phyloP scores from a whole-genome alignment of 2,888 invertebrate genomes.

The Microplitis deprimator region DNA sequence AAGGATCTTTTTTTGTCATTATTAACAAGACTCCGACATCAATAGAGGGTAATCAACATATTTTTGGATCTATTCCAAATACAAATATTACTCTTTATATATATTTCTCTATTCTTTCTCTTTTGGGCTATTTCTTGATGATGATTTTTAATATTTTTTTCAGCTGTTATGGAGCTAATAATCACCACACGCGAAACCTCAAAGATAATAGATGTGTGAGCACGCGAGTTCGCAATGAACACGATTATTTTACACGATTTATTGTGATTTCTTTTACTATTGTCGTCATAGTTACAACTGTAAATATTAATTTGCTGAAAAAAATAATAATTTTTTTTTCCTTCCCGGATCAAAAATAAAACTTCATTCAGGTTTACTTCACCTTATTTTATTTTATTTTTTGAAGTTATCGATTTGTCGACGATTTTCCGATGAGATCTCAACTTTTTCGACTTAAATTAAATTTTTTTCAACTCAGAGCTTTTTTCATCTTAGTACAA shows the following conservation, averaged over 20 bases:
- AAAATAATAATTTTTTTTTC: no score
- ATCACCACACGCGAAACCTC: background rate
- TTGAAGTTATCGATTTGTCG: no score
- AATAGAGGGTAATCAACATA: background rate
- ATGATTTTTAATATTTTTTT: background rate
- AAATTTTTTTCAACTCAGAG: no score
- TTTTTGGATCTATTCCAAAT: background rate
- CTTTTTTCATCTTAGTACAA: no score
- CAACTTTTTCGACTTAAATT: no score
- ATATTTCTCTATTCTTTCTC: background rate
- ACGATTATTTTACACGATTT: background rate
- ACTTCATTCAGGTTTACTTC: no score
- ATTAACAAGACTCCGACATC: background rate
- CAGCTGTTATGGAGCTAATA: background rate
- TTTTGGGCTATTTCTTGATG: background rate
- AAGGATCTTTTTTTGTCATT: background rate
- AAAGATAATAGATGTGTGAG: background rate
- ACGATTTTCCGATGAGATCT: no score
- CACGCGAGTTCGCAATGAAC: constrained; percentile 5
- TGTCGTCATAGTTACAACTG: background rate
- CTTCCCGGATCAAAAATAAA: no score
- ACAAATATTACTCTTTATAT: background rate
- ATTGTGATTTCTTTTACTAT: background rate
- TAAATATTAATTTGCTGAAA: background rate
- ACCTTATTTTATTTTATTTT: no score